Conservation (phyloP, 1,140 invertebrate species). For the Macrosteles quadrilineatus region DNA sequence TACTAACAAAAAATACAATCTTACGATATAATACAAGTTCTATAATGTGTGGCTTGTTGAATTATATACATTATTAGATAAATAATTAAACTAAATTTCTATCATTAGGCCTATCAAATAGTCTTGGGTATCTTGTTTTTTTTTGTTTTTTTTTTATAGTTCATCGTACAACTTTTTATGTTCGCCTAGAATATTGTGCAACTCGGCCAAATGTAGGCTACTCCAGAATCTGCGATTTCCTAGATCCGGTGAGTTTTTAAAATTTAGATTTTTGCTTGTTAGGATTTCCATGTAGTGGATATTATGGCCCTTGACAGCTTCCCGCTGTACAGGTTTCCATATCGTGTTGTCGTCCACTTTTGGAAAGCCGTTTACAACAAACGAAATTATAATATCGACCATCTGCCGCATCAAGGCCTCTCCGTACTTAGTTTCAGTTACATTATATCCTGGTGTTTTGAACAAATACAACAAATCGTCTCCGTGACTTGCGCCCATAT, state of each 20-base stretch:
- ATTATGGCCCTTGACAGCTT: background rate
- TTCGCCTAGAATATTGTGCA: background rate
- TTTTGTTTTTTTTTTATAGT: no score
- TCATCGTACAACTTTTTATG: background rate
- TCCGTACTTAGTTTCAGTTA: background rate
- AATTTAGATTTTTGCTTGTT: background rate
- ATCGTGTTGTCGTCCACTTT: no score
- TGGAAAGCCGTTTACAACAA: background rate
- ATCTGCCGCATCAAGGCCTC: background rate
- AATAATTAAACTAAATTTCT: no score
- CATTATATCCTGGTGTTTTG: background rate
- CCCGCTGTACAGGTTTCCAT: background rate
- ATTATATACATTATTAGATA: no score
- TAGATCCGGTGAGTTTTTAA: background rate
- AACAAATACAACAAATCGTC: conserved; percentile 33
- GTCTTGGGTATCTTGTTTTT: no score
- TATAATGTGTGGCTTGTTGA: no score
- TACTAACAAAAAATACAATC: no score
- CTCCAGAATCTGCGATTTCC: background rate
- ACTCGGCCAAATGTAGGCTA: background rate
- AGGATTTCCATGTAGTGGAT: background rate
- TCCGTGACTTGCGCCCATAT: conserved; percentile 38
- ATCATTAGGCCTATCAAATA: no score
- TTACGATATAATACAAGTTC: no score
- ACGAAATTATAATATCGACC: background rate